These are phyloP conservation scores for Drosophila ercepeae DNA, from an alignment of 1,140 invertebrate species.

Conservation along the genomic window DNA sequence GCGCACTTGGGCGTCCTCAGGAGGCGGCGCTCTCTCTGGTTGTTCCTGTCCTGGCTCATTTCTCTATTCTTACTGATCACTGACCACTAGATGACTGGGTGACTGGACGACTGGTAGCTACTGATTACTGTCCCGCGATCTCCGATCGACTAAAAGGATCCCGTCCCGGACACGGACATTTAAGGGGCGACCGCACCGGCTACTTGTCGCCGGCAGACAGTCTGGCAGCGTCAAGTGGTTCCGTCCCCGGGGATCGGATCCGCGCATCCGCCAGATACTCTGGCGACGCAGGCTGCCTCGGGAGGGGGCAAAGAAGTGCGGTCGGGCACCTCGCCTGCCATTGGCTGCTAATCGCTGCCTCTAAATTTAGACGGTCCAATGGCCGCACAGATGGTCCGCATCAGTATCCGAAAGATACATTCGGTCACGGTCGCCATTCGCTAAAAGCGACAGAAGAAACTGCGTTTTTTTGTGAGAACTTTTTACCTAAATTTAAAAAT, in stretches of 20 bases:
- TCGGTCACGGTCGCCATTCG: background rate
- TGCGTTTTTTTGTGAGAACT: background rate
- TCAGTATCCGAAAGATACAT: constrained; percentile 41
- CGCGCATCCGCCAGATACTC: background rate
- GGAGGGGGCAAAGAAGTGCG: background rate
- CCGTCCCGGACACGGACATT: constrained; percentile 23
- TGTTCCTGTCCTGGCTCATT: constrained; percentile 12
- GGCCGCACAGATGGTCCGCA: constrained; percentile 63
- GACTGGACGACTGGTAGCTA: background rate
- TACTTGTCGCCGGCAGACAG: constrained; percentile 65
- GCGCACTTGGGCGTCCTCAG: constrained; percentile 94
- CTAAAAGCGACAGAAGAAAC: background rate
- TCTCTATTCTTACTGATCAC: constrained; percentile 26
- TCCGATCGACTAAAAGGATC: constrained; percentile 61
- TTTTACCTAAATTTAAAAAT: background rate
- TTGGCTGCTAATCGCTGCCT: constrained; percentile 77
- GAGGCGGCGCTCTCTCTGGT: constrained; percentile 61
- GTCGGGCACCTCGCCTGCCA: constrained; percentile 34
- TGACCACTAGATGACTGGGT: constrained; percentile 10
- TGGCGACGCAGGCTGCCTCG: background rate
- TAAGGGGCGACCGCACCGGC: constrained; percentile 24
- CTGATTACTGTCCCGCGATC: background rate
- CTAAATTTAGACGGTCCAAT: constrained; percentile 71
- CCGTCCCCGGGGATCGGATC: constrained; percentile 4
- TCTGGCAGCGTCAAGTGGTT: constrained; percentile 67